Conservation (phyloP, 1,140 invertebrate genomes). For the Sipha flava region DNA sequence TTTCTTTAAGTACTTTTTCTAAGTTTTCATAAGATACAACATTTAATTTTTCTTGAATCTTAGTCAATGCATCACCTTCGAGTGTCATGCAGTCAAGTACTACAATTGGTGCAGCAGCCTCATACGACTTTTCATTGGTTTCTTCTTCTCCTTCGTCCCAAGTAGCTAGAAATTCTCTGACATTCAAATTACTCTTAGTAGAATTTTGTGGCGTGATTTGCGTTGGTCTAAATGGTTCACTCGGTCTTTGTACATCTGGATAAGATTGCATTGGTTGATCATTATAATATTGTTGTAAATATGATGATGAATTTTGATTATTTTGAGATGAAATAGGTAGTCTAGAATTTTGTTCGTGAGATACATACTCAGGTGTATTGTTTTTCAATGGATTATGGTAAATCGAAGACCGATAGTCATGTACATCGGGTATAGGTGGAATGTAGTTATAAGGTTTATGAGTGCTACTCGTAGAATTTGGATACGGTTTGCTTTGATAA, state of each 20-base stretch:
- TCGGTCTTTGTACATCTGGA: not conserved
- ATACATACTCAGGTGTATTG: not conserved
- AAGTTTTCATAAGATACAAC: conserved; percentile 17
- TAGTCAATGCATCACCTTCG: conserved; percentile 32
- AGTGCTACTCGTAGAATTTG: not conserved
- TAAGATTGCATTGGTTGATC: not conserved
- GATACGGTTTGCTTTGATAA: not conserved
- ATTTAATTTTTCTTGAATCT: conserved; percentile 34
- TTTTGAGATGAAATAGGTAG: not conserved
- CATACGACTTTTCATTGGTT: not conserved
- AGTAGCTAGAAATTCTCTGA: conserved; percentile 32
- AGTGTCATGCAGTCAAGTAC: conserved; percentile 34
- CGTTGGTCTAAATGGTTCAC: not conserved
- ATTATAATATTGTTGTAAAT: conserved; percentile 6
- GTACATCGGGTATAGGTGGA: not conserved
- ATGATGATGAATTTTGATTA: not conserved
- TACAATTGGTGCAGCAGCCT: conserved; percentile 16
- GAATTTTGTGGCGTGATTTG: not conserved
- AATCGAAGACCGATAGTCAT: not conserved
- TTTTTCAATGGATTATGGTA: not conserved
- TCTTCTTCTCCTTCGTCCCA: conserved; percentile 35
- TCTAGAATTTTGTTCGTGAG: not conserved
- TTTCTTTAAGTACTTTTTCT: conserved; percentile 24
- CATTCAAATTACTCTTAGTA: conserved; percentile 28
- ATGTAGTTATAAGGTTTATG: conserved; percentile 15